A percentile compares a stretch with the other conserved stretches of the same genome.
These are phyloP conservation scores for Oxystoma pomonae DNA, from an alignment of 2,888 invertebrate species.

Conservation along the genomic window DNA sequence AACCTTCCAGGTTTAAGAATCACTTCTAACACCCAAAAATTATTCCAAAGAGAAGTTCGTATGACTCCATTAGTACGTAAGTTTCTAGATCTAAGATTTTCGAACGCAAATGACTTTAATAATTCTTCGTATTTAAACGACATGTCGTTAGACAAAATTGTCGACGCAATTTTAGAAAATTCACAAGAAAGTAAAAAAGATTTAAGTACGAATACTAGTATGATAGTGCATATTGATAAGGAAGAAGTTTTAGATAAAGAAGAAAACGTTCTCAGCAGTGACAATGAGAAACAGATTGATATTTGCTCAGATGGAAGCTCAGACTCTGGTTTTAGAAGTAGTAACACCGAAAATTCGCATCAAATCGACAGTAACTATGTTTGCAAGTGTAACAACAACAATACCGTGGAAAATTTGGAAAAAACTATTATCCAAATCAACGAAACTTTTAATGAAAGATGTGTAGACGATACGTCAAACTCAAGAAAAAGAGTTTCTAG, in stretches of 20 bases:
- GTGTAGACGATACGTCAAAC: conserved; percentile 37
- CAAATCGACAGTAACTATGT: conserved; percentile 37
- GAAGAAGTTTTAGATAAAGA: conserved; percentile 38
- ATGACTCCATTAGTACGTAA: conserved; percentile 59
- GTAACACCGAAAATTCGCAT: conserved; percentile 38
- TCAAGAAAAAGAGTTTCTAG: conserved; percentile 30
- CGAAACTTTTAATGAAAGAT: conserved; percentile 43
- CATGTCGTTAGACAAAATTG: conserved; percentile 57
- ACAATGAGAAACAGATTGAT: conserved; percentile 27
- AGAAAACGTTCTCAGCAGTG: conserved; percentile 37
- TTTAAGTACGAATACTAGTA: conserved; percentile 27
- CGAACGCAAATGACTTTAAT: conserved; percentile 43
- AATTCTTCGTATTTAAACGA: conserved; percentile 54
- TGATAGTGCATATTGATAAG: conserved; percentile 33
- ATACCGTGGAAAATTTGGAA: conserved; percentile 27
- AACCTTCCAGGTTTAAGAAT: conserved; percentile 28
- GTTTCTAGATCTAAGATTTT: conserved; percentile 57
- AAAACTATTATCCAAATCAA: conserved; percentile 44
- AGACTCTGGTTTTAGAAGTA: conserved; percentile 44
- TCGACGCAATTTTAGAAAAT: conserved; percentile 59
- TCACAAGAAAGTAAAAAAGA: conserved; percentile 48
- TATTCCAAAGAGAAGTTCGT: conserved; percentile 35
- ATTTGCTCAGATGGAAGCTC: conserved; percentile 34
- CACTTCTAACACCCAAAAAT: conserved; percentile 17
- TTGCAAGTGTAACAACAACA: conserved; percentile 40